phyloP scores from a whole-genome alignment of 2,888 invertebrate genomes.

The Fragum fragum region DNA sequence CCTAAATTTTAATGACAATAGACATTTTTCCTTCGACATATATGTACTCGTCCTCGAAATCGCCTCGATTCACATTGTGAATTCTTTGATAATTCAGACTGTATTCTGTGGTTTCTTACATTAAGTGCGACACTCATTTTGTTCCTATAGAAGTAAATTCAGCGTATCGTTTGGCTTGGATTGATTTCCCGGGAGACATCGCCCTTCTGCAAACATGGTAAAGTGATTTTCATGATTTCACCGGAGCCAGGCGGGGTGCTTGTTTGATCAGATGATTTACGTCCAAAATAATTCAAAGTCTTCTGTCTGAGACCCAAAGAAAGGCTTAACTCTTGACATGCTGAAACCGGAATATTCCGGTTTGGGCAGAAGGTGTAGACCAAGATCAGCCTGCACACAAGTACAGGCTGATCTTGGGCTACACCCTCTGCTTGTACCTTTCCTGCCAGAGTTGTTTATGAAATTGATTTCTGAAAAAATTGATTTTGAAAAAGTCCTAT shows the following conservation, averaged over 20 bases:
- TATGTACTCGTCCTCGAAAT: too few species aligned
- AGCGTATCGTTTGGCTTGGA: constrained; percentile 8
- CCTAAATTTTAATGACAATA: too few species aligned
- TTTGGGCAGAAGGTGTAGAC: too few species aligned
- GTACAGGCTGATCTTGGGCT: too few species aligned
- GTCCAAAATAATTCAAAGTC: background rate
- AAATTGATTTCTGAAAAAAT: too few species aligned
- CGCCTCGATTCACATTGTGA: background rate
- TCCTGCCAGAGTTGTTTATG: too few species aligned
- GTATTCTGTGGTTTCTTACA: background rate
- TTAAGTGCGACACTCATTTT: constrained; percentile 3
- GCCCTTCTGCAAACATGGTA: constrained; percentile 24
- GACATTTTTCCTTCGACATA: too few species aligned
- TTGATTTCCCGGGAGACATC: constrained; percentile 19
- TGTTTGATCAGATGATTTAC: constrained; percentile 3
- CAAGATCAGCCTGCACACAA: too few species aligned
- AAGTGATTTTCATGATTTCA: constrained; percentile 12
- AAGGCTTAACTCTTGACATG: too few species aligned
- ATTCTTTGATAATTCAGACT: background rate
- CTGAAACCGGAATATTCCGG: too few species aligned
- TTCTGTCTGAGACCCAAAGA: background rate
- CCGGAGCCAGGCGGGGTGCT: background rate
- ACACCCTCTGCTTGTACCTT: too few species aligned
- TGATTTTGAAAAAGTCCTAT: too few species aligned
- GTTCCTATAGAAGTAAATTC: constrained; percentile 9